Evolutionary conservation across 2,888 invertebrate genomes (phyloP).

Genomic region (Adelognathus sp.): DNA sequence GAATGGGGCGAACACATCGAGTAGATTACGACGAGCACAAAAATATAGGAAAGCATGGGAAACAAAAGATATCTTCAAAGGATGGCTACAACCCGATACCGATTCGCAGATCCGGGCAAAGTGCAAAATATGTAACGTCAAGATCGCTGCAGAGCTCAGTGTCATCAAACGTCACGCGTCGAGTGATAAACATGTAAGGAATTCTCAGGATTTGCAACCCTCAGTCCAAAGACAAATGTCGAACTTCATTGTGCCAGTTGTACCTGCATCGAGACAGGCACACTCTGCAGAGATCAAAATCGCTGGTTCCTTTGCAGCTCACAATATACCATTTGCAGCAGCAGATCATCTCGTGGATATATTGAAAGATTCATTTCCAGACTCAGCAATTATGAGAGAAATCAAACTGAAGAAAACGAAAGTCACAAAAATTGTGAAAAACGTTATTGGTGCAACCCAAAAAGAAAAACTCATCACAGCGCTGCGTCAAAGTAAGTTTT

Average conservation of each 20-base stretch:
- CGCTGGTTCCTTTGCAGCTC: constrained; percentile 46
- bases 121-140: constrained; percentile 3
- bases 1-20: neutral
- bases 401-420: constrained; percentile 65
- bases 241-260: neutral
- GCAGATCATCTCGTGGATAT: constrained; percentile 48
- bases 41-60: constrained; percentile 13
- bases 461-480: constrained; percentile 63
- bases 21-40: constrained; percentile 1
- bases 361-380: constrained; percentile 65
- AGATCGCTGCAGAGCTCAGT: constrained; percentile 3
- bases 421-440: constrained; percentile 61
- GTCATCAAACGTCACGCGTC: constrained; percentile 16
- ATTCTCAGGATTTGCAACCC: neutral
- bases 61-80: neutral
- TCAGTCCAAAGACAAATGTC: neutral
- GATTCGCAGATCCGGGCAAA: constrained; percentile 8
- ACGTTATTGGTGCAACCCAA: constrained; percentile 64
- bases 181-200: neutral
- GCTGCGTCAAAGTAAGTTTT: constrained; percentile 63
- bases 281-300: constrained; percentile 45
- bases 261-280: neutral
- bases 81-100: neutral
- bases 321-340: constrained; percentile 39
- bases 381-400: constrained; percentile 64